Conservation (phyloP, 2,888 invertebrate genomes). For the Drosophila sordidula region DNA sequence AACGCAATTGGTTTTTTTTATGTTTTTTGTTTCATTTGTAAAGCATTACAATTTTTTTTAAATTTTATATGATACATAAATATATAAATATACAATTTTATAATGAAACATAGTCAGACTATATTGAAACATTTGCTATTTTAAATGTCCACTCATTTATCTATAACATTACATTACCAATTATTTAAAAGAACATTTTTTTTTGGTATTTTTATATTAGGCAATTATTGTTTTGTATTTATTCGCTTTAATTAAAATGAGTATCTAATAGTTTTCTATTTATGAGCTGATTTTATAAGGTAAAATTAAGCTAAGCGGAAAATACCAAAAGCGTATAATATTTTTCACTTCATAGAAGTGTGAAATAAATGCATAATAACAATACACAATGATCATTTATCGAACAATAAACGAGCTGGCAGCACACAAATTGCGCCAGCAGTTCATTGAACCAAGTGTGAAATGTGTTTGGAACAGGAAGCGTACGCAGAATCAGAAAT, state of each 20-base stretch:
- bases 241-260: neutral
- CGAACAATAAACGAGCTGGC: constrained; percentile 53
- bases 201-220: too few species aligned
- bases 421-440: constrained; percentile 50
- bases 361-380: constrained; percentile 57
- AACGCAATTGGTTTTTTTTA: neutral
- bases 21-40: neutral
- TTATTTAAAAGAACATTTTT: too few species aligned
- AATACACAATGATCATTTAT: constrained; percentile 58
- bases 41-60: neutral
- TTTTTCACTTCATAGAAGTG: constrained; percentile 42
- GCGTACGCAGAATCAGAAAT: constrained; percentile 35
- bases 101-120: too few species aligned
- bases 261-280: neutral
- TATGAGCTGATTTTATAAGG: neutral
- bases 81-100: too few species aligned
- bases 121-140: too few species aligned
- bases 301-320: constrained; percentile 4
- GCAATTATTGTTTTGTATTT: neutral
- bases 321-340: constrained; percentile 6
- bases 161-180: neutral
- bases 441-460: constrained; percentile 67
- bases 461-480: constrained; percentile 39
- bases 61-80: too few species aligned
- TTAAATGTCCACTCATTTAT: too few species aligned